These are phyloP conservation scores for Setophaga coronata DNA, from an alignment of 2,113 vertebrate species.

Conservation along the genomic window DNA sequence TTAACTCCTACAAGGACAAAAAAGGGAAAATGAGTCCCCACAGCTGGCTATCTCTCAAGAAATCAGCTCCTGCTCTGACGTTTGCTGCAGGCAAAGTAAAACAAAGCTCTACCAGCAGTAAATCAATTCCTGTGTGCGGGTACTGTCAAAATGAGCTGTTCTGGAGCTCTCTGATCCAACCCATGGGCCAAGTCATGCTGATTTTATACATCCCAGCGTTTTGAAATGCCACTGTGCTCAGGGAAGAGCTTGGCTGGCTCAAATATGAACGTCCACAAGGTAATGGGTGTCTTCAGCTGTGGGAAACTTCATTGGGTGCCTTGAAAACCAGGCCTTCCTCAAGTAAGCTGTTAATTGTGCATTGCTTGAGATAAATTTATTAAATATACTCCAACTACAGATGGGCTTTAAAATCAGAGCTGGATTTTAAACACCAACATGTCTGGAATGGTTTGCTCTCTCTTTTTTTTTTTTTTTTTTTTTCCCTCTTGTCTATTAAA, in stretches of 20 bases:
- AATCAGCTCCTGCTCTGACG: constrained; percentile 3
- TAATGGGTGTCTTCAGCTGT: neutral
- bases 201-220: neutral
- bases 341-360: neutral
- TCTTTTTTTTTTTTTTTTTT: neutral
- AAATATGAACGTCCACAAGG: neutral
- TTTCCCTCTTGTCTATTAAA: neutral
- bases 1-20: neutral
- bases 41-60: neutral
- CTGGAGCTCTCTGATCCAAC: neutral
- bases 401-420: neutral
- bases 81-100: constrained; percentile 34
- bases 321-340: neutral
- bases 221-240: neutral
- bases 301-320: neutral
- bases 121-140: neutral
- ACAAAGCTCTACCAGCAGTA: constrained; percentile 25
- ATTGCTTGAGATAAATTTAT: neutral
- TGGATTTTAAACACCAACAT: neutral
- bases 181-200: neutral
- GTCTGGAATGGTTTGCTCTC: neutral
- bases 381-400: neutral
- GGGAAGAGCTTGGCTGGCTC: neutral
- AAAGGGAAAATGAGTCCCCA: neutral
- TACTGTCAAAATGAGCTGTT: constrained; percentile 25